Conservation (phyloP, 2,888 invertebrate species). For the Drosophila multiciliata region DNA sequence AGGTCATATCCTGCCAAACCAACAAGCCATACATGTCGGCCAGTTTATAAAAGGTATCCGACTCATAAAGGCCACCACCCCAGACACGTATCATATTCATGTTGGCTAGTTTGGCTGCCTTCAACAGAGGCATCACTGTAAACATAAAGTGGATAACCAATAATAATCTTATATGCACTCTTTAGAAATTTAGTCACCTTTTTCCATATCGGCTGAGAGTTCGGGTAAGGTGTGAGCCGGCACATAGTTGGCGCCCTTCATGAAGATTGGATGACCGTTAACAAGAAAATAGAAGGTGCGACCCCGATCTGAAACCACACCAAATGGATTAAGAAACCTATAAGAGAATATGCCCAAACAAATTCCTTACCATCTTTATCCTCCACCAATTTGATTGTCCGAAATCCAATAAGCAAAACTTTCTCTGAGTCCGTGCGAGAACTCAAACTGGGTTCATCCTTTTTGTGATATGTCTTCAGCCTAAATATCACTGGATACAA, state of each 20-base stretch:
- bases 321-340: not conserved
- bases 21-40: constrained; percentile 96
- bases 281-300: constrained; percentile 94
- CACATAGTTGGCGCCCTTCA: constrained; percentile 97
- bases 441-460: constrained; percentile 51
- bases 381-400: constrained; percentile 93
- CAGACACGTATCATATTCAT: constrained; percentile 98
- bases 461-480: constrained; percentile 81
- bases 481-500: constrained; percentile 89
- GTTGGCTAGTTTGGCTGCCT: constrained; percentile 90
- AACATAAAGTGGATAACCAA: not conserved
- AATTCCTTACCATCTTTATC: constrained; percentile 85
- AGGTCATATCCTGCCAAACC: constrained; percentile 99
- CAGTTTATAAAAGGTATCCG: constrained; percentile 93
- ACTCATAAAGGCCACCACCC: constrained; percentile 98
- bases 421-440: constrained; percentile 84
- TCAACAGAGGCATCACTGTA: constrained; percentile 88
- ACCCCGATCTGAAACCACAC: constrained; percentile 86
- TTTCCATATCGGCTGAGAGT: constrained; percentile 86
- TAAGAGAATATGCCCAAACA: not conserved
- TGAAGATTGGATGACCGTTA: constrained; percentile 93
- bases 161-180: too few species aligned
- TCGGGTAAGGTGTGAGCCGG: constrained; percentile 94
- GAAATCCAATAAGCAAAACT: constrained; percentile 91
- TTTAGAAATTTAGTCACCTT: constrained; percentile 28